Base-by-base conservation (phyloP, 1,140 invertebrate species). In the Harlomillsia oculata region DNA sequence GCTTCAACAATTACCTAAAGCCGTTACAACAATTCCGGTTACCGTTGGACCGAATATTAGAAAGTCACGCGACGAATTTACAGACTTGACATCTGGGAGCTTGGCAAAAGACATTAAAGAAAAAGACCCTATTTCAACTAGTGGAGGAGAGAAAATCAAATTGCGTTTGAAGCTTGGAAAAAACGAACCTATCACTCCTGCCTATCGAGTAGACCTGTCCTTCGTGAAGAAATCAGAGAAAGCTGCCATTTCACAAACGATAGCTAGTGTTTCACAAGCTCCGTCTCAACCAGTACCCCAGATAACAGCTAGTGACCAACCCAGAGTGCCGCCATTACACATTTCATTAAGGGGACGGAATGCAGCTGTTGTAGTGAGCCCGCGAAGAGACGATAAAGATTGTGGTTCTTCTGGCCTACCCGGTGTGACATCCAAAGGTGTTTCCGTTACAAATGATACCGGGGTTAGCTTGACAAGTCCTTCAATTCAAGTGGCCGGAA, bases 271-370 rank as follows among this genome's bases (percentile, higher is more conserved):
- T 37, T 54, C 52, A 30, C 37, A 45, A 16, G 41, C 52, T 9
- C 51, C 58, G 18, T n/a, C 18, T 1, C 13, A 26, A 23, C 25
- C 40, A 3, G 20, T 39, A 26, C 29, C 29, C 26, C 59, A 6
- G 56, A 48, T 23, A 13, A 60, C 65, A 9, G 54, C 55, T 56
- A 76, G 77, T 1, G 81, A 82, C 55, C 87, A 89, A 66, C 81
- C 84, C 1, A 75, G 87, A 54, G 88, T 93, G 18, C 89, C 89
- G 21, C 89, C 89, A 2, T 73, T 93, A 66, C 89, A 92, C 68
- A 92, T 93, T 66, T 89, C 87, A 46, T 72, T 93, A 43, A 76
- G 87, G 59, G 88, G 88, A 8, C 75, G 85, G 40, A 89, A 89
- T 72, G 84, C 85, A 14, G 85, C 84, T n/a, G 85, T 92, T 29